Percentiles rank a stretch among this genome's conserved stretches.
Conservation (phyloP, 2,888 invertebrate genomes). For the Gasteruption jaculator region DNA sequence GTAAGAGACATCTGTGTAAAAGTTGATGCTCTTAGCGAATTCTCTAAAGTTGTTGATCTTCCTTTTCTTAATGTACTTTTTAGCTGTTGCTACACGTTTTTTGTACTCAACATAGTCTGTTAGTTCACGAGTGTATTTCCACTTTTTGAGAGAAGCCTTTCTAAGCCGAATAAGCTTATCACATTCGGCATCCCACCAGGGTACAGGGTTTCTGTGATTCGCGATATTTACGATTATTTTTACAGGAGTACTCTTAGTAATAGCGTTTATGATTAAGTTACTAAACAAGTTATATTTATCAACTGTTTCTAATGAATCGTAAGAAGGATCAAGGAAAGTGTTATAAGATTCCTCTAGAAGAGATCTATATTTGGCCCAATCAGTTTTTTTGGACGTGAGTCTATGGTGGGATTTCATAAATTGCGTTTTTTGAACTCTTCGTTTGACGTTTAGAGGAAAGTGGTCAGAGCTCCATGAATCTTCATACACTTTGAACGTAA, state of each 20-base stretch:
- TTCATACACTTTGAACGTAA: not conserved
- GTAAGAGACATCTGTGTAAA: not conserved
- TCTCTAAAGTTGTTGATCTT: not conserved
- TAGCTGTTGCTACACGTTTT: not conserved
- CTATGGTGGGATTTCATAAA: not conserved
- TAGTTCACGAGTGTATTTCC: not conserved
- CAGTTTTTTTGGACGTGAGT: not conserved
- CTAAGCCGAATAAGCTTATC: not conserved
- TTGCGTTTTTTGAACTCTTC: not conserved
- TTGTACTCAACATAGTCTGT: slow-evolving; percentile 8
- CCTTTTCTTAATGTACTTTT: slow-evolving; percentile 5
- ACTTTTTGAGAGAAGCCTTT: slow-evolving; percentile 6
- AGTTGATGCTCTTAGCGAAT: not conserved
- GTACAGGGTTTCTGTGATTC: slow-evolving; percentile 3
- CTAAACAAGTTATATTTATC: no score
- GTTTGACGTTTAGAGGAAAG: not conserved
- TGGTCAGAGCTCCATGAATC: slow-evolving; percentile 1
- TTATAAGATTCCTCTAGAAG: not conserved
- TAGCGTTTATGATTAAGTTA: not conserved
- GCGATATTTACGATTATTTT: not conserved
- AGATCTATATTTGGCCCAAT: not conserved
- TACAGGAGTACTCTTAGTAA: not conserved
- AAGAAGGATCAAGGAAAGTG: not conserved
- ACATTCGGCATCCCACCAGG: slow-evolving; percentile 11
- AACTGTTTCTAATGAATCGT: no score